A percentile compares a stretch with the other conserved stretches of the same genome.
Evolutionary conservation across 1,140 invertebrate genomes (phyloP).

Genomic region (Euwallacea fornicatus): DNA sequence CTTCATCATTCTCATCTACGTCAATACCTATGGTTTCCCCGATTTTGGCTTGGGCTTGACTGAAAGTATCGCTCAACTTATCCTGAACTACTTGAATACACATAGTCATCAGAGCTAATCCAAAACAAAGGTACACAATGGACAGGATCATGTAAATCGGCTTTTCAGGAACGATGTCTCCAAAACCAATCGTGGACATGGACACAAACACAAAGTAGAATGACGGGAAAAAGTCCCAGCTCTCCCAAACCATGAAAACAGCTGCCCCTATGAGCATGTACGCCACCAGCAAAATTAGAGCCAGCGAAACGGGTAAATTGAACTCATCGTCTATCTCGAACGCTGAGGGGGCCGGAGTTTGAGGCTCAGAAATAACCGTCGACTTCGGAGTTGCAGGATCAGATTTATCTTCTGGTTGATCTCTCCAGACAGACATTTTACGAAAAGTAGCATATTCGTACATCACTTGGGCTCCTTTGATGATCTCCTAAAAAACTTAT

Average conservation of each 20-base stretch:
- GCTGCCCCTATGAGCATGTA: conserved; percentile 85
- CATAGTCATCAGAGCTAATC: conserved; percentile 92
- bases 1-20: conserved; percentile 65
- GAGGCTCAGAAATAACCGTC: conserved; percentile 50
- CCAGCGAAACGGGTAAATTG: conserved; percentile 85
- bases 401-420: conserved; percentile 36
- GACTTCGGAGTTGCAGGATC: conserved; percentile 35
- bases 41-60: conserved; percentile 80
- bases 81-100: conserved; percentile 96
- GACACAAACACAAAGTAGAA: conserved; percentile 96
- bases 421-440: conserved; percentile 62
- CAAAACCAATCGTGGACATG: conserved; percentile 91
- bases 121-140: conserved; percentile 93
- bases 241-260: conserved; percentile 76
- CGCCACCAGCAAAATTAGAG: conserved; percentile 74
- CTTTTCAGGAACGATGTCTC: conserved; percentile 85
- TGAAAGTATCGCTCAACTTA: conserved; percentile 80
- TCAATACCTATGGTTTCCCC: conserved; percentile 80
- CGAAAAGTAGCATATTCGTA: conserved; percentile 74
- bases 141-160: conserved; percentile 90
- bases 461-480: conserved; percentile 77
- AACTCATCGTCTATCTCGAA: conserved; percentile 86
- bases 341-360: conserved; percentile 70
- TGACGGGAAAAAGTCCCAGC: conserved; percentile 82
- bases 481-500: conserved; percentile 54